Conservation (phyloP, 1,140 invertebrate genomes). For the honey bee (Apis mellifera) region Amel_HAv3.1 CM009945.2:4800501-4801000, state of each 20-base stretch:
- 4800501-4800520: too few relatives aligned
- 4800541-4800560: too few relatives aligned
- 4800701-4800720: background rate
- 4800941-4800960: background rate
- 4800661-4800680: too few relatives aligned
- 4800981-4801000: slow-evolving; percentile 51
- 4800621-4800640: too few relatives aligned
- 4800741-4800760: background rate
- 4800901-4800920: background rate
- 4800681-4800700: background rate
- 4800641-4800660: background rate
- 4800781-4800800: slow-evolving; percentile 26
- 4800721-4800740: slow-evolving; percentile 5
- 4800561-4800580: too few relatives aligned
- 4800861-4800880: background rate
- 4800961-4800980: slow-evolving; percentile 30
- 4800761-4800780: background rate
- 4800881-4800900: background rate
- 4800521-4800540: too few relatives aligned
- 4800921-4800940: background rate
- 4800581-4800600: too few relatives aligned
- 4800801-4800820: slow-evolving; percentile 35
- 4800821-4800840: slow-evolving; percentile 17
- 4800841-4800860: background rate
- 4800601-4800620: too few relatives aligned